Base-by-base conservation (phyloP, 2,113 vertebrate genomes). In the Hypanus sabinus region DNA sequence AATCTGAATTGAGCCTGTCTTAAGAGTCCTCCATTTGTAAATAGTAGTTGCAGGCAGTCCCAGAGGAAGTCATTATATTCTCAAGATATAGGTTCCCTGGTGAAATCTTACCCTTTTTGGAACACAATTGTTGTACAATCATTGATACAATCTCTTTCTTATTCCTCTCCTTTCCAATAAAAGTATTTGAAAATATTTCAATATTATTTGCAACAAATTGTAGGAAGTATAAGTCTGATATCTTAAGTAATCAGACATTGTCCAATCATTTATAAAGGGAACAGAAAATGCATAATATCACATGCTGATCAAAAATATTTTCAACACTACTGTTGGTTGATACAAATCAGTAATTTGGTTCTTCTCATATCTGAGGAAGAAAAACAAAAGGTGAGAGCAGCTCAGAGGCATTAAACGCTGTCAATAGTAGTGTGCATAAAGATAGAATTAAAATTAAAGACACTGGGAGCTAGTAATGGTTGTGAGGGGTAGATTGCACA, bases 31-130 rank as follows among this genome's bases (percentile, higher is more conserved):
- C 30, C n/a, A n/a, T 68, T 11, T 68, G 36, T 91, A 36, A 91
- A 68, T 18, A 70, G 11, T 4, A 33, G 27, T 36, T 91, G 16
- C 0, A n/a, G 57, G 10, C 62, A 68, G 62, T 36, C 60, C 87
- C 87, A 36, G 65, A 91, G 62, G 87, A 91, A n/a, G 87, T 36
- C 14, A 91, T 68, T 91, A 91, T 91, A 65, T 91, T 6, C 87
- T 91, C 62, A 91, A 30, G n/a, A 68, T 91, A 7, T n/a, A 33
- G 22, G 27, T 36, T 60, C 8, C 46, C 24, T 12, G 2, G 11
- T 9, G 11, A 27, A 60, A 85, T 27, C 10, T 4, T 68, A 91
- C 11, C n/a, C 62, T 27, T 33, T 33, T 36, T n/a, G 68, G 62
- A 91, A 33, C n/a, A 68, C n/a, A 0, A 30, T 90, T 12, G 65